Evolutionary conservation across 2,888 invertebrate species (phyloP), one percentile per base, ranked within the genome.

Genomic region (Hirtodrosophila alboralis): DNA sequence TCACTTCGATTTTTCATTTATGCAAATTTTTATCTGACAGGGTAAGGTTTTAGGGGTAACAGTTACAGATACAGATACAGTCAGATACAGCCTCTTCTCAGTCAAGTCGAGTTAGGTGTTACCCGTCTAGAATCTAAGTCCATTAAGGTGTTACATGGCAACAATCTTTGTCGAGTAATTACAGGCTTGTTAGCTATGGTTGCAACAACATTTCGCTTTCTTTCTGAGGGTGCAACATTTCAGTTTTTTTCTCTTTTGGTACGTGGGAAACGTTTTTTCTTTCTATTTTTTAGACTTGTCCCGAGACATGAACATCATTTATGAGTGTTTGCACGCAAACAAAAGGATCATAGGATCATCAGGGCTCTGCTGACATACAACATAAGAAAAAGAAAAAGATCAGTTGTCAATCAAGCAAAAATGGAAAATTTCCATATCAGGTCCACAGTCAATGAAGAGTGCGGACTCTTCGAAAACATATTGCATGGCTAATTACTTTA

Each of bases 111-210:
- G 47, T 30, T 30, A 18, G 31, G 41, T 31, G 23, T 12, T 34
- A 10, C 30, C 30, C 31, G 34, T 34, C 12, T 7, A 27, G 26
- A 4, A 43, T 16, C 30, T 44, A 65, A 54, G 70, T 79, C 78
- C 85, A 75, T 84, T 84, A 72, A 80, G 79, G 79, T 80, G 79
- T 84, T 79, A 67, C 71, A 75, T 34, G 68, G 68, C 83, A 79
- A 68, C 76, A 84, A 68, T 79, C 83, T 69, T 43, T 69, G 87
- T 64, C 81, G 79, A 86, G 87, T 87, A 87, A 85, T 85, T 87
- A 86, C 84, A 73, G 84, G 79, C 87, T 85, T 87, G 85, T 85
- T 85, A 86, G 87, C 84, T 87, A 87, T 84, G 87, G 86, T 86
- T 69, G 73, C 65, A 75, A 64, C 72, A 78, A 76, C 63, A 72